Conservation (phyloP, 35 echinoderm and acorn worm genomes). For the Diadema setosum region DNA sequence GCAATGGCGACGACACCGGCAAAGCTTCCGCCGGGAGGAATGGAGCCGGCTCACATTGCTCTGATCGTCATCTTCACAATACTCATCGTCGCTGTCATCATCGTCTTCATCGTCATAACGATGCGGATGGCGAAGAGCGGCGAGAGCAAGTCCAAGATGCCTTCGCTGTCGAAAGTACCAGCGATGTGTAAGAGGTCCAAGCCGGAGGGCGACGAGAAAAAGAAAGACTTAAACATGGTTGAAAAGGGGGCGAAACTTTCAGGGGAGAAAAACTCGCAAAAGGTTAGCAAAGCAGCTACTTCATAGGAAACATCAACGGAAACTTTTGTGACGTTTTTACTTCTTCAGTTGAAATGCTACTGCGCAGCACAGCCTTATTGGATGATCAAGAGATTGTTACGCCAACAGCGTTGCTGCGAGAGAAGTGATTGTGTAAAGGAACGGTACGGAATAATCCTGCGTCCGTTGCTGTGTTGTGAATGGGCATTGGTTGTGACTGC, state of each 20-base stretch:
- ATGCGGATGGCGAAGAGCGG: neutral
- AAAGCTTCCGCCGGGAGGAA: neutral
- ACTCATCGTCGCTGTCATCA: neutral
- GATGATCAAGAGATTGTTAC: too few relatives aligned
- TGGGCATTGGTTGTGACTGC: too few relatives aligned
- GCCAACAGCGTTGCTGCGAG: too few relatives aligned
- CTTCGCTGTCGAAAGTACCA: neutral
- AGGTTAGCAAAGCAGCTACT: too few relatives aligned
- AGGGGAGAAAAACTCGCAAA: neutral
- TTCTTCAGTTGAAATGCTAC: too few relatives aligned
- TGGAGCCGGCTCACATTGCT: neutral
- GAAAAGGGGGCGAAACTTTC: neutral
- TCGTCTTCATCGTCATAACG: neutral
- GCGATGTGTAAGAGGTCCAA: neutral
- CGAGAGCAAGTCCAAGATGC: neutral
- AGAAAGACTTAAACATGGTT: neutral
- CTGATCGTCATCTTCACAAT: neutral
- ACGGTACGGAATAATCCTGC: too few relatives aligned
- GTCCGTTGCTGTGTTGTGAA: too few relatives aligned
- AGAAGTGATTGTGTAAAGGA: too few relatives aligned
- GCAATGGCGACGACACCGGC: neutral
- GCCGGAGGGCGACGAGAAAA: neutral
- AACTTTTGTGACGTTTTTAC: too few relatives aligned
- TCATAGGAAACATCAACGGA: too few relatives aligned
- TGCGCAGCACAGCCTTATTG: too few relatives aligned